Evolutionary conservation across 2,113 vertebrate species (phyloP), one percentile per base, ranked within the genome.

Genomic region (Silurus meridionalis): DNA sequence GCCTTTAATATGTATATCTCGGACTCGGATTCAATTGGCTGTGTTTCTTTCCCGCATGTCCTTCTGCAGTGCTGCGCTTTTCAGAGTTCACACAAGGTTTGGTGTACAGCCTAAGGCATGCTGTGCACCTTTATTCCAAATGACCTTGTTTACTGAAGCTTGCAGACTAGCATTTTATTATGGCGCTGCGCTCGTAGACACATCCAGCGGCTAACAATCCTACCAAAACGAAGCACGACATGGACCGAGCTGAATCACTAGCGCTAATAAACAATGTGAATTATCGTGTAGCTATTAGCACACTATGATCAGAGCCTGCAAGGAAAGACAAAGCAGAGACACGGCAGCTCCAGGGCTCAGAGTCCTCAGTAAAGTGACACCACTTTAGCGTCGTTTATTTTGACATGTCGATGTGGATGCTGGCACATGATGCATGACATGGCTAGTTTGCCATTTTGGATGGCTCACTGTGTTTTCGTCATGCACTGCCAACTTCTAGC

Each of bases 71-170:
- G 57, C 87, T 88, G 83, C 87, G 60, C 75, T 28, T 80, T 80
- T 85, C 87, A 88, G 87, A 86, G 90, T 91, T 94, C 91, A 89
- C 87, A 83, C 83, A 5, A 9, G 84, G 88, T 80, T 80, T 80
- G 84, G 82, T 78, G 63, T 46, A 72, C 86, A 90, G 91, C 93
- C 92, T 83, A 66, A 92, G 92, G 94, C 91, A 86, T 88, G 90
- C 90, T 86, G 90, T 93, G 92, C 92, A 95, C 93, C 94, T 95
- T 93, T 93, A 92, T 94, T 94, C 90, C 88, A 91, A 92, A 95
- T 93, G 94, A 95, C 95, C 93, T 95, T 95, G 94, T 95, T 94
- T 95, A 94, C 92, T 86, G 92, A 91, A 92, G 75, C 85, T 84
- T 66, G 87, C 28, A 90, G 91, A 92, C 92, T 92, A 88, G 91